Conservation (phyloP, 2,113 vertebrate genomes). For the Porphyrio hochstetteri region DNA sequence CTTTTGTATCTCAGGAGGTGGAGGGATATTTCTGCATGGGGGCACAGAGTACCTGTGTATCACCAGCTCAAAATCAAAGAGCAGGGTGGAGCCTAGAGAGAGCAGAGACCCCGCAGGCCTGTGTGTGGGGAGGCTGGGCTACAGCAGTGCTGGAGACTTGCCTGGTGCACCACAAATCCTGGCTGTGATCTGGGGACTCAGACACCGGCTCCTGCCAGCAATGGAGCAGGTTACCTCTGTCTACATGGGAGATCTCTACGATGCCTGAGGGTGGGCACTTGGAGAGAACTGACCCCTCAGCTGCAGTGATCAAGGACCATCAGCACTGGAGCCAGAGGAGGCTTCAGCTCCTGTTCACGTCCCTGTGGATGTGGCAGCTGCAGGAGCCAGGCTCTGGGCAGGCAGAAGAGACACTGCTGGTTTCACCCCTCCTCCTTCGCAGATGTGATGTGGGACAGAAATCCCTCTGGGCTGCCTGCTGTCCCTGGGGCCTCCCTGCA, state of each 20-base stretch:
- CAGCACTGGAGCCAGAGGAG: not conserved
- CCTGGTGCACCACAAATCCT: not conserved
- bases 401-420: not conserved
- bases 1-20: not conserved
- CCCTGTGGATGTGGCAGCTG: not conserved
- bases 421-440: not conserved
- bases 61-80: not conserved
- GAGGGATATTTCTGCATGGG: not conserved
- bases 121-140: not conserved
- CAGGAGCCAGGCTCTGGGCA: not conserved
- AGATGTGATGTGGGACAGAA: not conserved
- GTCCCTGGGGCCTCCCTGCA: not conserved
- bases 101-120: not conserved
- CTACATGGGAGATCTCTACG: not conserved
- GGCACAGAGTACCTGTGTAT: not conserved
- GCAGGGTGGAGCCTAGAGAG: not conserved
- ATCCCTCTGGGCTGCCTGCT: not conserved
- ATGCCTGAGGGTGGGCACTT: not conserved
- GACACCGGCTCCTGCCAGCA: not conserved
- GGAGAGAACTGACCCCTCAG: not conserved
- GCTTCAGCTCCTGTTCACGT: not conserved
- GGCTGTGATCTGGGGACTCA: not conserved
- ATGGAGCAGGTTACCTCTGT: not conserved
- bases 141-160: not conserved
- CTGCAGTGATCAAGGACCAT: not conserved